These are phyloP conservation scores for Caenorhabditis remanei DNA, from an alignment of 1,140 invertebrate species.

Conservation along the genomic window DNA sequence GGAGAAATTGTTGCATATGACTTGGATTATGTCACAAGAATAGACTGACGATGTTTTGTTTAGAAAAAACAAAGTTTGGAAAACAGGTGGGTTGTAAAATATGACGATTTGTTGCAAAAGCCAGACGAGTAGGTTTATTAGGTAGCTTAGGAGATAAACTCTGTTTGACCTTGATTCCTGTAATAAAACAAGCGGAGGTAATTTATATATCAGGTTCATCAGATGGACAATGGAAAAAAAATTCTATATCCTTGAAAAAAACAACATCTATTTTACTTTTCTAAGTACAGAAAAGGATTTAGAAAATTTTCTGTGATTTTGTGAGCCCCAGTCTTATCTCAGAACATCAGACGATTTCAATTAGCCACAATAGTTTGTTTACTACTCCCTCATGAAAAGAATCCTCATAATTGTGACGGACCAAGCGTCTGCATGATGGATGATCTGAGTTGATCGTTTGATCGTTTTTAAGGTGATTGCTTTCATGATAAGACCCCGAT, in stretches of 20 bases:
- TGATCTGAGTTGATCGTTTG: slow-evolving; percentile 7
- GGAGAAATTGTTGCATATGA: slow-evolving; percentile 11
- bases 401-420: slow-evolving; percentile 15
- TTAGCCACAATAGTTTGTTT: slow-evolving; percentile 30
- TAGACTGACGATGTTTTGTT: background rate
- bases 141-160: no score
- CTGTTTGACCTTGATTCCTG: no score
- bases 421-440: slow-evolving; percentile 34
- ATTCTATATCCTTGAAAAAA: no score
- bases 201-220: no score
- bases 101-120: background rate
- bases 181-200: no score
- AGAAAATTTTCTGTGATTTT: no score
- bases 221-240: no score
- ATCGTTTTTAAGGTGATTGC: slow-evolving; percentile 43
- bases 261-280: no score
- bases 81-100: background rate
- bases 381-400: background rate
- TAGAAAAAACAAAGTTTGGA: background rate
- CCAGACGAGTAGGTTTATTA: no score
- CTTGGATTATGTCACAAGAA: slow-evolving; percentile 31
- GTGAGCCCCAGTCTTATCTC: background rate
- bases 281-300: no score
- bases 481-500: background rate
- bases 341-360: background rate